These are phyloP conservation scores for Halcyon leucocephala DNA, from an alignment of 2,797 vertebrate species.

Conservation along the genomic window DNA sequence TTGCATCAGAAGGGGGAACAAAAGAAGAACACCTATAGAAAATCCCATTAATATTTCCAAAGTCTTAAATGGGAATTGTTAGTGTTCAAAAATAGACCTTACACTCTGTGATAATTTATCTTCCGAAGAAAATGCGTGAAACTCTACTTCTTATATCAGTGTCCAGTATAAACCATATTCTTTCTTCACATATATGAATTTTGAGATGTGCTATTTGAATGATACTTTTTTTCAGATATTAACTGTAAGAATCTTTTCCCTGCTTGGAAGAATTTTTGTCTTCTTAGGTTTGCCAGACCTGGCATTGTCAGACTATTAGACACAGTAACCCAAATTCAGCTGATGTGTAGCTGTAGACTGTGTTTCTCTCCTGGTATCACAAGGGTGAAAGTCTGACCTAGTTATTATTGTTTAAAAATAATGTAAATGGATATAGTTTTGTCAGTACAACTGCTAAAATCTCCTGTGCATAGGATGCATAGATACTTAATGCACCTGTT, in stretches of 20 bases:
- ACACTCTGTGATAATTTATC: neutral
- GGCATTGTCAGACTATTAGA: neutral
- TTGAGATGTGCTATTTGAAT: neutral
- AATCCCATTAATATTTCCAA: neutral
- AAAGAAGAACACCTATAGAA: neutral
- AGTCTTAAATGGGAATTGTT: neutral
- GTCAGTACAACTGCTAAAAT: neutral
- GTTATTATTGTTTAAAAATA: neutral
- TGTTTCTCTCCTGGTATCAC: neutral
- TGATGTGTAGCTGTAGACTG: neutral
- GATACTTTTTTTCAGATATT: neutral
- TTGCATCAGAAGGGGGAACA: constrained; percentile 9
- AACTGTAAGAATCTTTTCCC: neutral
- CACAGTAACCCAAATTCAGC: neutral
- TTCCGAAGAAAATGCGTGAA: neutral
- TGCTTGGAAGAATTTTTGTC: neutral
- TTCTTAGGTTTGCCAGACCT: neutral
- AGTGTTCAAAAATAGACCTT: neutral
- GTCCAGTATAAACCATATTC: neutral
- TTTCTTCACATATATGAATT: neutral
- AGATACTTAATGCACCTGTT: constrained; percentile 46
- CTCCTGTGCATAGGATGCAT: neutral
- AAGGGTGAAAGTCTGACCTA: neutral
- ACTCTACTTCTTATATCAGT: neutral
- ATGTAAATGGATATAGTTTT: neutral